Conservation (phyloP, 2,113 vertebrate species). For the Heteronetta atricapilla region DNA sequence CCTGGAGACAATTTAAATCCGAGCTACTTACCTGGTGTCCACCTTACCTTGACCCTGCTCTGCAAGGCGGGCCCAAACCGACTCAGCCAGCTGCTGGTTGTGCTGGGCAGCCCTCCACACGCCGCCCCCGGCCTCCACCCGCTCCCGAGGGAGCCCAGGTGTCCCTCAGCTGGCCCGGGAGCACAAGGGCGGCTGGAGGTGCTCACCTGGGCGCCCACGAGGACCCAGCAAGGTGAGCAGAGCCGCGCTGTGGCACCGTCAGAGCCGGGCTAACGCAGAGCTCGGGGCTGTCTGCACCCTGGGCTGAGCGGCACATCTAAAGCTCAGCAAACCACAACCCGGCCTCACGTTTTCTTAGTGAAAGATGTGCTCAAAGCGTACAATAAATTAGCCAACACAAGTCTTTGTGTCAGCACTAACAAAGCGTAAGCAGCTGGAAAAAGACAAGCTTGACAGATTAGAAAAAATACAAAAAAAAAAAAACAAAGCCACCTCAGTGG, state of each 20-base stretch:
- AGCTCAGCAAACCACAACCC: background rate
- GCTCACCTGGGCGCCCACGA: background rate
- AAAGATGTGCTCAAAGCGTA: background rate
- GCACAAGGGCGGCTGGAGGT: background rate
- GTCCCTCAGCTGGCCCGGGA: background rate
- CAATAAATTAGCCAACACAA: background rate
- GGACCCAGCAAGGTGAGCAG: rapidly evolving
- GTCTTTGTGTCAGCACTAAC: constrained; percentile 10
- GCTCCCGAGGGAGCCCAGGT: background rate
- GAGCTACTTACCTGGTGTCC: background rate
- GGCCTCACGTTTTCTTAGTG: background rate
- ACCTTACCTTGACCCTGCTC: background rate
- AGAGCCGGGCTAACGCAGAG: background rate
- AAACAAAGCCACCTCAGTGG: background rate
- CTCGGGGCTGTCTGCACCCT: background rate
- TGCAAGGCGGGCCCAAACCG: background rate
- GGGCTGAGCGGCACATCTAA: rapidly evolving
- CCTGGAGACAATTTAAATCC: background rate
- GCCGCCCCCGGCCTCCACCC: background rate
- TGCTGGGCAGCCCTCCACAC: background rate
- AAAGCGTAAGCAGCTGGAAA: background rate
- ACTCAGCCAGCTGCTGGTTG: background rate
- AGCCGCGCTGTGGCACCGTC: rapidly evolving
- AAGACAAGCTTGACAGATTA: background rate
- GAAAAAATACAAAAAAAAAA: background rate